Evolutionary conservation across 2,113 vertebrate species (phyloP).

Genomic region (Istiophorus platypterus): DNA sequence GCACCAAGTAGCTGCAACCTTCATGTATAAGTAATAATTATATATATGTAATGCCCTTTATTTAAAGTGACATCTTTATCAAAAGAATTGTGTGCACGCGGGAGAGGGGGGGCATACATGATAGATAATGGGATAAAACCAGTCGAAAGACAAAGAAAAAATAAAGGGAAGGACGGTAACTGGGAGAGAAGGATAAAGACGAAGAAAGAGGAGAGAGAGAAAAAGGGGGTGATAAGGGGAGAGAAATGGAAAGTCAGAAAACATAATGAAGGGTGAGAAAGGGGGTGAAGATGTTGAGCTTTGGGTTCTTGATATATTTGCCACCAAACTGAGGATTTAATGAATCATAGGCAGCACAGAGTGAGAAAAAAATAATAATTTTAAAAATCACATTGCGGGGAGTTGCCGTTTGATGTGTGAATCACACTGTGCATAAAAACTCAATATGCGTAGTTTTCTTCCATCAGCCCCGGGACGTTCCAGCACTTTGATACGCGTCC

Average conservation of each 20-base stretch:
- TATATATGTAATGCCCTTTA: no score
- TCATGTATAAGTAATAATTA: no score
- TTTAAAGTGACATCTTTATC: no score
- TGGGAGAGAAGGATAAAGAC: background rate
- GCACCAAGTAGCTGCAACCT: no score
- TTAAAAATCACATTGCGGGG: background rate
- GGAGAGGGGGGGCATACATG: no score
- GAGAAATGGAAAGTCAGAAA: no score
- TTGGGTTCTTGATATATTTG: background rate
- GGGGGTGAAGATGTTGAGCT: background rate
- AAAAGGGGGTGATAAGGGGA: no score
- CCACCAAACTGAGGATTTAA: background rate
- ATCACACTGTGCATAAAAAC: conserved; percentile 32
- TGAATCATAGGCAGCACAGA: background rate
- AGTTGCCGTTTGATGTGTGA: conserved; percentile 12
- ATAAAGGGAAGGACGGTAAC: background rate
- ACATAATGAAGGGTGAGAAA: background rate
- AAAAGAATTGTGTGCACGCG: no score
- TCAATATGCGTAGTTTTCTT: conserved; percentile 25
- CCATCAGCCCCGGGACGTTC: conserved; percentile 1
- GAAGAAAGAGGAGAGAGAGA: background rate
- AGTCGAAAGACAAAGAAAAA: background rate
- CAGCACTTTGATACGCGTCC: background rate
- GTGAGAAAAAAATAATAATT: no score
- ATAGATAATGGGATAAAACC: no score